phyloP scores from a whole-genome alignment of 2,113 vertebrate species.

The Bolborhynchus lineola region DNA sequence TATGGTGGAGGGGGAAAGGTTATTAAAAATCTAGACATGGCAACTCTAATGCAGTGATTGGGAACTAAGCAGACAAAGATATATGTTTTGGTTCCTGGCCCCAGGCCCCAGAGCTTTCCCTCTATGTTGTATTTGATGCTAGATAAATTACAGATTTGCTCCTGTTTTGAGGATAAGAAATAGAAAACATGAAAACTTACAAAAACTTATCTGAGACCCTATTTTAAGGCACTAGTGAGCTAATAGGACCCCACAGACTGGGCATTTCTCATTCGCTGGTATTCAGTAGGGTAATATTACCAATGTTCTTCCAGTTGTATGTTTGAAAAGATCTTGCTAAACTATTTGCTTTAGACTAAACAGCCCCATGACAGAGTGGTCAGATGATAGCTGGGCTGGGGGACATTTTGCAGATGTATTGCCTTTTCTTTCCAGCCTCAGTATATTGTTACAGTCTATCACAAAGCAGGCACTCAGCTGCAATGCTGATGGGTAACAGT shows the following conservation, averaged over 20 bases:
- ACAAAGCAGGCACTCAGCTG: background rate
- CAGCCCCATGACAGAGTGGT: background rate
- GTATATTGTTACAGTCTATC: background rate
- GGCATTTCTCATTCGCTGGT: background rate
- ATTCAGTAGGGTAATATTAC: background rate
- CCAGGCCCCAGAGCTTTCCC: background rate
- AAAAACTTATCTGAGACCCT: background rate
- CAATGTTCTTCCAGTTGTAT: background rate
- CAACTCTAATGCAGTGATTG: rapidly evolving
- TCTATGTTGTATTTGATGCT: background rate
- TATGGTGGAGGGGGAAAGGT: background rate
- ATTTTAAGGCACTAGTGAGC: background rate
- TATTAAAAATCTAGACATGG: background rate
- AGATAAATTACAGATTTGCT: background rate
- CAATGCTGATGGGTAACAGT: background rate
- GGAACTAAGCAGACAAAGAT: background rate
- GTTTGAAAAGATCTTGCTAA: background rate
- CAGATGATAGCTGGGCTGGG: background rate
- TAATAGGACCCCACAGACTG: background rate
- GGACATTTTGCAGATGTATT: background rate
- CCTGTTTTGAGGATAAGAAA: background rate
- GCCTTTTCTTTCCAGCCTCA: background rate
- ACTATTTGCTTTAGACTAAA: background rate
- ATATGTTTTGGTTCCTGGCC: background rate
- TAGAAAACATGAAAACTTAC: background rate